Base-by-base conservation (phyloP, 2,888 invertebrate genomes). In the Odontomyia ornata region DNA sequence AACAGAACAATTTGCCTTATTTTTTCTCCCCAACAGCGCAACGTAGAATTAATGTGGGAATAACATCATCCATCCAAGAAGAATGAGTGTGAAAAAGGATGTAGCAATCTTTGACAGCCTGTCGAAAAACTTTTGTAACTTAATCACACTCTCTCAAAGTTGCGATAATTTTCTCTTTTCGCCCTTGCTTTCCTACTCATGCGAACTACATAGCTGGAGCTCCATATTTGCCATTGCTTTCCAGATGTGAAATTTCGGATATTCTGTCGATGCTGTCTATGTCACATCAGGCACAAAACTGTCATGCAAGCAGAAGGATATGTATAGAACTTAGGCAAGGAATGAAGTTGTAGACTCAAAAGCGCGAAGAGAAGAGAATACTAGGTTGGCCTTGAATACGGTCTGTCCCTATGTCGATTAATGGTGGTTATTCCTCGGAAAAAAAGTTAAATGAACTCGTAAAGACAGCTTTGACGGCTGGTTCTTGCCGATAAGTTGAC, bases 401-500 rank as follows among this genome's bases (percentile, higher is more conserved):
- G 18, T n/a, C 57, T 18, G 46, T 28, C 46, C 69, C 76, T 62
- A 62, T 11, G 21, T 57, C n/a, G 67, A 73, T 52, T 15, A n/a
- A 52, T 52, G 52, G 52, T 18, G n/a, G 52, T 18, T 2, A 15
- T 13, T 52, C 52, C 56, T 72, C 15, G 18, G 23, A 25, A 60
- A 23, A 5, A 36, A 77, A 76, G 78, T 79, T 79, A 77, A 79
- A 77, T 76, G 78, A 79, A 79, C 78, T 67, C 62, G 67, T 60
- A 28, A 76, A 69, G 75, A 73, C 69, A 77, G 56, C 71, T 77
- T 13, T 15, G 52, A 13, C 13, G 52, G 52, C 5, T 52, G 52
- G 13, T 4, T 43, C 43, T 13, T 43, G n/a, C n/a, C n/a, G n/a
- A n/a, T n/a, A n/a, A n/a, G 3, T 36, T 36, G 36, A 36, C 36